phyloP scores from a whole-genome alignment of 2,113 vertebrate genomes.

The Cynopterus brachyotis region DNA sequence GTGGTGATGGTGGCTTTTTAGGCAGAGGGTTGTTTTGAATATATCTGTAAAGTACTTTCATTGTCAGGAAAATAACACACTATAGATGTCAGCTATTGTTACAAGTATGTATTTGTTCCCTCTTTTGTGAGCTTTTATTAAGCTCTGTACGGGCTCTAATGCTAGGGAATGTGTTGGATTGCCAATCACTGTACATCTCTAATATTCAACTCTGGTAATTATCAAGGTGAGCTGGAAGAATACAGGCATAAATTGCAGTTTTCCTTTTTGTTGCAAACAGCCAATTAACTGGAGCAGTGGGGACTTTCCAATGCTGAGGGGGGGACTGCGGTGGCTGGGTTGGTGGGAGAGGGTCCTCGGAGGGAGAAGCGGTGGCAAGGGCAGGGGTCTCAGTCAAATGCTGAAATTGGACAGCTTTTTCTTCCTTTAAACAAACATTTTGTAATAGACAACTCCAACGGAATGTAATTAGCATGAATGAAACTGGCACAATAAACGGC shows the following conservation, averaged over 20 bases:
- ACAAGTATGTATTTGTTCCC: neutral
- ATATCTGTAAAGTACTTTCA: neutral
- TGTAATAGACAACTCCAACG: neutral
- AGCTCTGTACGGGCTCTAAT: neutral
- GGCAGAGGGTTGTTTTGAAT: neutral
- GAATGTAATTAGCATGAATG: neutral
- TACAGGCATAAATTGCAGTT: neutral
- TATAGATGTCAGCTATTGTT: neutral
- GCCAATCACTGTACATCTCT: neutral
- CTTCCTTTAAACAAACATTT: constrained; percentile 14
- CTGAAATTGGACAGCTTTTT: neutral
- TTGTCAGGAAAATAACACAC: neutral
- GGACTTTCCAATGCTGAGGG: neutral
- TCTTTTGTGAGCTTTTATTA: neutral
- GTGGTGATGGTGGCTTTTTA: neutral
- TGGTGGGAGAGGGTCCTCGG: fast-evolving
- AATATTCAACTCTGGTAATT: neutral
- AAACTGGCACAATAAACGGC: neutral
- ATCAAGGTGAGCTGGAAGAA: constrained; percentile 32
- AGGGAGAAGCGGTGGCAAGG: neutral
- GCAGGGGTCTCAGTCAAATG: neutral
- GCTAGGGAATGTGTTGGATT: neutral
- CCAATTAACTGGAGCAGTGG: neutral
- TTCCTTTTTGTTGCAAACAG: neutral
- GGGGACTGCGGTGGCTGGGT: neutral